Evolutionary conservation across 2,888 invertebrate species (phyloP), one percentile per base, ranked within the genome.

Genomic region (Ctenicera cuprea): DNA sequence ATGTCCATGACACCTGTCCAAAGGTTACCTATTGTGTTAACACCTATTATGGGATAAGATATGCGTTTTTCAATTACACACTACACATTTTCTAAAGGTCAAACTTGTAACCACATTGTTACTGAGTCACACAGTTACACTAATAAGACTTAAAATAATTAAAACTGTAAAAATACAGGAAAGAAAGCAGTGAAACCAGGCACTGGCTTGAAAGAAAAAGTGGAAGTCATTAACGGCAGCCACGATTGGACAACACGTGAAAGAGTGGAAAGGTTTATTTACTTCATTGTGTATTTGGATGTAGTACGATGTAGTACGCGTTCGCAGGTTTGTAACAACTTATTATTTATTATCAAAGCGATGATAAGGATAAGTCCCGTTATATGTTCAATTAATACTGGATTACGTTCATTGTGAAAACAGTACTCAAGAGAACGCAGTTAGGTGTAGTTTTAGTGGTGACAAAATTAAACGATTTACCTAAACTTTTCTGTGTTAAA

Each of bases 31-130:
- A 59, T 37, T 59, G 37, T 59, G 1, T n/a, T 9, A 22, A 26
- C 30, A 59, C 59, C 9, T 37, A 33, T 33, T n/a, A 59, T 18
- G 11, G 37, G 59, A 59, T 59, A 59, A 59, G 59, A 59, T 59
- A 59, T 33, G n/a, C 59, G 59, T 59, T 52, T 22, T 52, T 4
- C 12, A 30, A 45, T 45, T 18, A 7, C 18, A 18, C n/a, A n/a
- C n/a, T 45, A 18, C 7, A 16, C 45, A 41, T 45, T 45, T 45
- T 16, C 45, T 45, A 45, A 45, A 45, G 45, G 45, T 45, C 45
- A 41, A 45, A 45, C 45, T 4, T 45, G 16, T 16, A 45, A 45
- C 7, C 14, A 7, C 8, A 26, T 8, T 18, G 14, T 16, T 45
- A 16, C 45, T 18, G 4, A 45, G 16, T 45, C 18, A 45, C n/a